These are phyloP conservation scores for Nymphalis urticae DNA, from an alignment of 2,888 invertebrate genomes.

Conservation along the genomic window DNA sequence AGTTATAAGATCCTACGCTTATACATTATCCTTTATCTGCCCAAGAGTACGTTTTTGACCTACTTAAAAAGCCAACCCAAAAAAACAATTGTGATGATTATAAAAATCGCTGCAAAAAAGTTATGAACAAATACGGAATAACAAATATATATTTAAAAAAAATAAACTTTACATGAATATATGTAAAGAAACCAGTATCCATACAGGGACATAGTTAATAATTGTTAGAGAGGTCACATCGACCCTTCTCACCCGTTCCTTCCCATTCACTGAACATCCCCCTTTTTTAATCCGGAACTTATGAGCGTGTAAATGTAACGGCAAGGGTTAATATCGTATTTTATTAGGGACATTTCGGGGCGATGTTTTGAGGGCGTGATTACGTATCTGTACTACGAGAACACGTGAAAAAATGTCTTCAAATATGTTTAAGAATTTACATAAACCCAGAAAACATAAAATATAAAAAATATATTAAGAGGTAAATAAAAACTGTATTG, in stretches of 20 bases:
- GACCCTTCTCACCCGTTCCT: conserved; percentile 59
- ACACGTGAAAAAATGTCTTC: neutral
- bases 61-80: too few species aligned
- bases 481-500: too few species aligned
- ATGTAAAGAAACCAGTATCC: neutral
- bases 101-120: too few species aligned
- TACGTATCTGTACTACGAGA: conserved; percentile 1
- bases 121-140: neutral
- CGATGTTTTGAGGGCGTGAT: conserved; percentile 28
- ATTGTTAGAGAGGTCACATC: conserved; percentile 34
- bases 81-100: too few species aligned
- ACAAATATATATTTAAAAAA: neutral
- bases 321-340: conserved; percentile 70
- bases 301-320: conserved; percentile 68
- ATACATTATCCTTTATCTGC: too few species aligned
- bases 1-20: too few species aligned
- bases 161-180: neutral
- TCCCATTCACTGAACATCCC: conserved; percentile 54
- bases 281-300: conserved; percentile 75
- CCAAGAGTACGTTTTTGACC: too few species aligned
- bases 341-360: conserved; percentile 58
- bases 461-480: too few species aligned
- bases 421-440: too few species aligned
- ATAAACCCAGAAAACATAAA: too few species aligned
- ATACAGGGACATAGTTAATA: conserved; percentile 23